Conservation (phyloP, 2,113 vertebrate species). For the Pantherophis guttatus region DNA sequence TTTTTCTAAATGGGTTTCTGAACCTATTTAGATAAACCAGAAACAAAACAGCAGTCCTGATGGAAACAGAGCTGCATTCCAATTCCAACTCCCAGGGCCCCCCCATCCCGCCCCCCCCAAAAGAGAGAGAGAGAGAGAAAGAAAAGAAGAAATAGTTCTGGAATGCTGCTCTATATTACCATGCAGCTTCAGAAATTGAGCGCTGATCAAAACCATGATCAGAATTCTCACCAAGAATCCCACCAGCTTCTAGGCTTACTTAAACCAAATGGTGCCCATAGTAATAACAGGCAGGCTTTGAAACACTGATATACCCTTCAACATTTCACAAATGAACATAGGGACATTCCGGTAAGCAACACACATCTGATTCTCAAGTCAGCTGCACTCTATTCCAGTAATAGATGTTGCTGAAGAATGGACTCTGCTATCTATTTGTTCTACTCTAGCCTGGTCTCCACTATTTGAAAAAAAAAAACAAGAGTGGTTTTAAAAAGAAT, state of each 20-base stretch:
- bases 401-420: background rate
- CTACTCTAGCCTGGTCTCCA: no score
- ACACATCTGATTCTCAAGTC: background rate
- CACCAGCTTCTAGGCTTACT: background rate
- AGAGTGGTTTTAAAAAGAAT: background rate
- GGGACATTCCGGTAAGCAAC: background rate
- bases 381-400: background rate
- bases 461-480: background rate
- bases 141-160: background rate
- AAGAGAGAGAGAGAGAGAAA: background rate
- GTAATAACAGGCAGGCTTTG: background rate
- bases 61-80: slow-evolving; percentile 25
- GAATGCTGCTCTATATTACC: background rate
- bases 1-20: background rate
- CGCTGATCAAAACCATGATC: background rate
- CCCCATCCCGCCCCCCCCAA: fast-evolving
- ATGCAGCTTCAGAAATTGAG: background rate
- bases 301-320: background rate
- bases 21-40: slow-evolving; percentile 19
- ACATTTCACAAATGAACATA: background rate
- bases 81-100: background rate
- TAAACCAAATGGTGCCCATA: background rate
- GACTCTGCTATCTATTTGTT: background rate
- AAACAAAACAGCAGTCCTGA: slow-evolving; percentile 16
- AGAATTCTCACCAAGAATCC: background rate